Conservation (phyloP, 2,888 invertebrate species). For the Platerodrilus igneus region DNA sequence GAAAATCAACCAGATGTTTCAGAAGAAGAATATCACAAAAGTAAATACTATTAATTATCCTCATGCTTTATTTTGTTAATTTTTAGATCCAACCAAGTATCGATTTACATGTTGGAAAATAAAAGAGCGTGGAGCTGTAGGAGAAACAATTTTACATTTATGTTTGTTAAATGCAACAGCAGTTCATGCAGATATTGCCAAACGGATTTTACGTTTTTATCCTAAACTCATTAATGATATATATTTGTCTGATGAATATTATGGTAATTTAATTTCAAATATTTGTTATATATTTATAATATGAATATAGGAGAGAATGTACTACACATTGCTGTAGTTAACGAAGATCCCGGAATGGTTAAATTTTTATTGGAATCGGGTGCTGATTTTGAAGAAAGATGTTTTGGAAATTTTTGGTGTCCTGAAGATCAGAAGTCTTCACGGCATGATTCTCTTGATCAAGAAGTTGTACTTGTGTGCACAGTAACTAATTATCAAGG, state of each 20-base stretch:
- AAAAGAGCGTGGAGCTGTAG: conserved; percentile 88
- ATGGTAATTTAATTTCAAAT: conserved; percentile 57
- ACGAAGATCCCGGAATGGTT: conserved; percentile 97
- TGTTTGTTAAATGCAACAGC: conserved; percentile 90
- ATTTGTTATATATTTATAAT: not conserved
- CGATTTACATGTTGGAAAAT: conserved; percentile 89
- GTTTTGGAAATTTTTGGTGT: conserved; percentile 94
- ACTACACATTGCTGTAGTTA: conserved; percentile 95
- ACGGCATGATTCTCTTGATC: conserved; percentile 78
- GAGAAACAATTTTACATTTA: conserved; percentile 90
- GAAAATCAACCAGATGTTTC: conserved; percentile 65
- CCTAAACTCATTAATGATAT: conserved; percentile 95
- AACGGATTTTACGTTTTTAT: conserved; percentile 83
- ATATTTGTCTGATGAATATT: conserved; percentile 95
- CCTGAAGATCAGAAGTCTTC: conserved; percentile 96
- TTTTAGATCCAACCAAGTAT: conserved; percentile 63
- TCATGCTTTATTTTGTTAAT: conserved; percentile 12
- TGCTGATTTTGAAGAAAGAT: conserved; percentile 88
- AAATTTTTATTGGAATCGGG: conserved; percentile 89
- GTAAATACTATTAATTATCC: too few species aligned
- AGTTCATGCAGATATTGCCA: conserved; percentile 88
- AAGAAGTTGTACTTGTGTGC: conserved; percentile 85
- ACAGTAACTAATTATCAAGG: conserved; percentile 81
- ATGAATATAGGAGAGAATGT: conserved; percentile 75
- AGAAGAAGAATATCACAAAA: conserved; percentile 48